Base-by-base conservation (phyloP, 2,888 invertebrate genomes). In the Eremobia ochroleuca region DNA sequence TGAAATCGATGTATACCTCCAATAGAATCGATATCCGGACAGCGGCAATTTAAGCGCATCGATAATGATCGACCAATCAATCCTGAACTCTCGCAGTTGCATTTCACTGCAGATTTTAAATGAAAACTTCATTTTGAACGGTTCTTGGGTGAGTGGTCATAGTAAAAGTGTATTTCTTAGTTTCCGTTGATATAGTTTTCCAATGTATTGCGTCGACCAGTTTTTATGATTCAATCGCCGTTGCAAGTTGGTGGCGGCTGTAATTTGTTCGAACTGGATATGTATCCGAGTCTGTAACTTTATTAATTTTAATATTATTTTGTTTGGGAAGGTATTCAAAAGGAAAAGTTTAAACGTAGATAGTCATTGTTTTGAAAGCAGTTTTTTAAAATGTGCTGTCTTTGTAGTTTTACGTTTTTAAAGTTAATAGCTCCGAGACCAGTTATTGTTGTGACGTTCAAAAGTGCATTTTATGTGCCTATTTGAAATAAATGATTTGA, bases 181-280 rank as follows among this genome's bases (percentile, higher is more conserved):
- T 87, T 87, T 87, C 87, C 78, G 82, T 81, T 82, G 85, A 78
- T 87, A 82, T 64, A 81, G 82, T 82, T 87, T 87, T 85, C 83
- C 77, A 87, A 81, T 73, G 66, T 87, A 81, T 80, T 81, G 83
- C 82, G 46, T 55, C 81, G 73, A 79, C 70, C 72, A 72, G 82
- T 85, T 87, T 90, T 87, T 86, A 86, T 82, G 80, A 83, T 79
- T 89, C 85, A 86, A 85, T 88, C 82, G 78, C 74, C 66, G 76
- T 70, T 76, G 71, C 31, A 69, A 76, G 43, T 79, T 80, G 84
- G 85, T 86, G 79, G 77, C 74, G 46, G 15, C 21, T 52, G 68
- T 79, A 71, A 73, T 82, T 65, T 46, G 49, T 79, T 71, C 11
- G 21, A 71, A 88, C 75, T 71, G 74, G 80, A 83, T 82, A 79